phyloP scores from a whole-genome alignment of 2,113 vertebrate species.

The Pteronura brasiliensis region DNA sequence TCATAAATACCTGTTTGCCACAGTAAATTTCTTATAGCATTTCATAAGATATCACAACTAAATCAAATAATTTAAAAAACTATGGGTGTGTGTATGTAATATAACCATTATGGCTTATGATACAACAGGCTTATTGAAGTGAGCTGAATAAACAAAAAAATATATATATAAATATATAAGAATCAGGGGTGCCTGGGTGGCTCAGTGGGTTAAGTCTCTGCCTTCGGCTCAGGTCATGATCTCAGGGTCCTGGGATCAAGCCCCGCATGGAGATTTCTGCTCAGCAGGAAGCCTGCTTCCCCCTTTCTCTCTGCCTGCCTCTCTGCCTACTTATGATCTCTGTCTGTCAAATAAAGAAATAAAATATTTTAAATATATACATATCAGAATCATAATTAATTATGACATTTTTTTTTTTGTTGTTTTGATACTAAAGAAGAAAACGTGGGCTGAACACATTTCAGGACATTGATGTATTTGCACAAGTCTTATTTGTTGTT shows the following conservation, averaged over 20 bases:
- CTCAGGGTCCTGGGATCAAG: no score
- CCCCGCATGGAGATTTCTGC: no score
- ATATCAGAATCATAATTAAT: neutral
- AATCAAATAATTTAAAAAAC: neutral
- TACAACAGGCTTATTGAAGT: neutral
- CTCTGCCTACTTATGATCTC: no score
- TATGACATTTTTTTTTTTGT: neutral
- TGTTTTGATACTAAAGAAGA: neutral
- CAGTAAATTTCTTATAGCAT: neutral
- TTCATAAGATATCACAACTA: neutral
- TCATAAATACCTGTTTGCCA: neutral
- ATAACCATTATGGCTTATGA: neutral
- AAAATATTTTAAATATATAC: no score
- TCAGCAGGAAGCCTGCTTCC: no score
- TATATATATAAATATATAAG: neutral
- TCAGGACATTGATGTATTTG: neutral
- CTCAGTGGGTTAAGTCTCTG: no score
- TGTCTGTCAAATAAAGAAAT: no score
- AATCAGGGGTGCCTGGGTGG: neutral
- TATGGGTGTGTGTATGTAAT: neutral
- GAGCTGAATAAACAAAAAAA: neutral
- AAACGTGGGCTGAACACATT: neutral
- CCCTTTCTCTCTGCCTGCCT: no score
- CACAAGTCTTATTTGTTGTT: neutral
- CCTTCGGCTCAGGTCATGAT: no score